Conservation (phyloP, 2,113 vertebrate species). For the Glaucomys volans region DNA sequence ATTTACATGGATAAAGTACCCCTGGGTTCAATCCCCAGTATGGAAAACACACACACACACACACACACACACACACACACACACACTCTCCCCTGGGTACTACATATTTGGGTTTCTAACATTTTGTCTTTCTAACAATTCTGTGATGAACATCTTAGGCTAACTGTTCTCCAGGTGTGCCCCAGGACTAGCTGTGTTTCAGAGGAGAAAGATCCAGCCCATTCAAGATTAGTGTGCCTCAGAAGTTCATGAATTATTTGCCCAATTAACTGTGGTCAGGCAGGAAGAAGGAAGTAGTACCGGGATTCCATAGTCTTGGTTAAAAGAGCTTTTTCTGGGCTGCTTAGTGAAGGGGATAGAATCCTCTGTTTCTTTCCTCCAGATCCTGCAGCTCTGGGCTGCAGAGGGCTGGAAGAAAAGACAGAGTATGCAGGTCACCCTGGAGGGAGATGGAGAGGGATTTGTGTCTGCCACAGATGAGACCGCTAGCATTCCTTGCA, state of each 20-base stretch:
- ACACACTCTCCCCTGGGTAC: too few relatives aligned
- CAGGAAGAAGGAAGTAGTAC: neutral
- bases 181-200: neutral
- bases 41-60: too few relatives aligned
- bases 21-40: too few relatives aligned
- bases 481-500: neutral
- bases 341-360: neutral
- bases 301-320: neutral
- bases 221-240: neutral
- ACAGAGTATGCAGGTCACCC: neutral
- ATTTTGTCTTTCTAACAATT: slow-evolving; percentile 15
- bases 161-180: neutral
- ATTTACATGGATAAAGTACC: too few relatives aligned
- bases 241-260: neutral
- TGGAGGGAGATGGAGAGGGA: neutral
- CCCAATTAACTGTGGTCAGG: neutral
- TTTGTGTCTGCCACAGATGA: fast-evolving
- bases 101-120: neutral
- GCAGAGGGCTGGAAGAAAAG: neutral
- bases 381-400: neutral
- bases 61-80: too few relatives aligned
- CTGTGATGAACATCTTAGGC: neutral
- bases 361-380: neutral
- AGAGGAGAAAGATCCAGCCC: neutral
- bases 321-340: neutral